Evolutionary conservation across 2,113 vertebrate species (phyloP).

Genomic region (Scartelaos histophorus): DNA sequence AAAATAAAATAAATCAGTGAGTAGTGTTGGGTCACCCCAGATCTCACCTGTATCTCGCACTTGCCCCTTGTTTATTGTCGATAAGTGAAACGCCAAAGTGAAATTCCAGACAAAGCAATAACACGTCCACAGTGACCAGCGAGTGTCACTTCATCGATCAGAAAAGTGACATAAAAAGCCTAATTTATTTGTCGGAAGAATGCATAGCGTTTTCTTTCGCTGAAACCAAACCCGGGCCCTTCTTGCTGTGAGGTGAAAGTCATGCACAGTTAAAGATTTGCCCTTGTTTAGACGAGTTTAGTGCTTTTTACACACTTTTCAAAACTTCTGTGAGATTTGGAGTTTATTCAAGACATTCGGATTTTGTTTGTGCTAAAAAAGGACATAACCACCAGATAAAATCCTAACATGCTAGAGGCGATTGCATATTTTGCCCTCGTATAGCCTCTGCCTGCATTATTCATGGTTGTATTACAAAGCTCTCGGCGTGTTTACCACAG

Average conservation of each 20-base stretch:
- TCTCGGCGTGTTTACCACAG: slow-evolving; percentile 21
- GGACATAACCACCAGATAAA: neutral
- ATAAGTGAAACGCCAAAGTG: too few relatives aligned
- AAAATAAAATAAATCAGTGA: too few relatives aligned
- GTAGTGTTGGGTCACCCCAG: too few relatives aligned
- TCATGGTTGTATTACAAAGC: slow-evolving; percentile 1
- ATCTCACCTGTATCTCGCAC: too few relatives aligned
- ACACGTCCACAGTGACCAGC: too few relatives aligned
- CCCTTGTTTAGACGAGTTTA: neutral
- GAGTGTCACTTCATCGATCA: too few relatives aligned
- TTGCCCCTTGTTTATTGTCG: too few relatives aligned
- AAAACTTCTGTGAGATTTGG: neutral
- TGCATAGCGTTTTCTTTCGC: neutral
- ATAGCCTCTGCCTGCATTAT: neutral
- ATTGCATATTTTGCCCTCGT: neutral
- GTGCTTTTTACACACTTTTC: neutral
- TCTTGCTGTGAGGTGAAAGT: neutral
- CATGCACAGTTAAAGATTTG: neutral
- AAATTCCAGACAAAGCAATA: too few relatives aligned
- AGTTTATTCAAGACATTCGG: neutral
- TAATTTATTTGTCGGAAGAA: too few relatives aligned
- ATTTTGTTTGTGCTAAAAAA: neutral
- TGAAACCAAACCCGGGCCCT: neutral
- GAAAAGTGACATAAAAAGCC: too few relatives aligned
- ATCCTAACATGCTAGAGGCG: neutral